Evolutionary conservation across 2,797 vertebrate species (phyloP).

Genomic region (Odontamblyopus rebecca): DNA sequence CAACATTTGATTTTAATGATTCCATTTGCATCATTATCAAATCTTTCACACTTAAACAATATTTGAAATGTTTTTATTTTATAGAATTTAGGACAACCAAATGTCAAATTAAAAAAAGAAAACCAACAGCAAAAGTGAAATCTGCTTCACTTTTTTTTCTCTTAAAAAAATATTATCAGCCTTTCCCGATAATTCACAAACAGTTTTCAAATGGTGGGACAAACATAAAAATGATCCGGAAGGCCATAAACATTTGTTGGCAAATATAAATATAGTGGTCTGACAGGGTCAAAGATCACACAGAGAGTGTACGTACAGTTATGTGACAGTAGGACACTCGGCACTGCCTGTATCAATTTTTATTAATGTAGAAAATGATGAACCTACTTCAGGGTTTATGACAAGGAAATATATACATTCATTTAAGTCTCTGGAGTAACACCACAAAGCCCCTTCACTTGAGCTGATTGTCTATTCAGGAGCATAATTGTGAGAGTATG

Average conservation of each 20-base stretch:
- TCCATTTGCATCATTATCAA: slow-evolving; percentile 61
- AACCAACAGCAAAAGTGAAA: slow-evolving; percentile 74
- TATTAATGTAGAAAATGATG: slow-evolving; percentile 79
- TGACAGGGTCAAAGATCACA: slow-evolving; percentile 78
- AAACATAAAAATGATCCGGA: slow-evolving; percentile 75
- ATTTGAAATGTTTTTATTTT: slow-evolving; percentile 79
- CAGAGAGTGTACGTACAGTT: slow-evolving; percentile 75
- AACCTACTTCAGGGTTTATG: slow-evolving; percentile 67
- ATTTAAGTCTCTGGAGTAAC: slow-evolving; percentile 70
- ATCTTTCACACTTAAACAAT: slow-evolving; percentile 61
- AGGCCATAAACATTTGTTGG: slow-evolving; percentile 80
- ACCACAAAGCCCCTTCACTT: slow-evolving; percentile 33
- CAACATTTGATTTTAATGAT: slow-evolving; percentile 61
- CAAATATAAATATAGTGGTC: slow-evolving; percentile 89
- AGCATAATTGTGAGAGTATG: slow-evolving; percentile 72
- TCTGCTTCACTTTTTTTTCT: slow-evolving; percentile 66
- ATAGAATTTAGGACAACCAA: slow-evolving; percentile 80
- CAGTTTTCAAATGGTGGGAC: slow-evolving; percentile 64
- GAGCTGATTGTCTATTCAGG: slow-evolving; percentile 74
- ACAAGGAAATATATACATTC: slow-evolving; percentile 83
- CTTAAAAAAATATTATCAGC: slow-evolving; percentile 85
- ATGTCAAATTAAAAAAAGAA: slow-evolving; percentile 75
- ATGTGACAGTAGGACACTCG: slow-evolving; percentile 72
- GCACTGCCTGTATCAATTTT: slow-evolving; percentile 74
- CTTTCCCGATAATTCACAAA: slow-evolving; percentile 77